Evolutionary conservation across 1,140 invertebrate genomes (phyloP).

Genomic region (Akabosia matsudoensis): DNA sequence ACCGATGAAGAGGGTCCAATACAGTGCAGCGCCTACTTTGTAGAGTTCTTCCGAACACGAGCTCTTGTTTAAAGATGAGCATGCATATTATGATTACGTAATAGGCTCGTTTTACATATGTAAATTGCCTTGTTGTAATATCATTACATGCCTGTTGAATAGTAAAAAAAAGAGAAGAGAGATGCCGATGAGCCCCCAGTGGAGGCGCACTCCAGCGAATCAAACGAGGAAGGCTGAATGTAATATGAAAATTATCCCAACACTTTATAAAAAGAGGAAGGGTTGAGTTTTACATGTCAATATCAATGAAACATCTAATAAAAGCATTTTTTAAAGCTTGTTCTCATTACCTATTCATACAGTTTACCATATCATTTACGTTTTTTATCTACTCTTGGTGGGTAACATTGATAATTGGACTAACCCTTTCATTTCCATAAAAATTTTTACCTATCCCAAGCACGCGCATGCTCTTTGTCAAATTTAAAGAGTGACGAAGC

Average conservation of each 20-base stretch:
- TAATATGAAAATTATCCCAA: constrained; percentile 19
- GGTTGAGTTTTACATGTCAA: constrained; percentile 1
- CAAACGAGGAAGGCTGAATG: constrained; percentile 1
- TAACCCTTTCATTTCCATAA: no score
- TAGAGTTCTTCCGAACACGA: neutral
- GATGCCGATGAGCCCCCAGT: constrained; percentile 5
- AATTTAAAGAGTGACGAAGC: neutral
- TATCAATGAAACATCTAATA: neutral
- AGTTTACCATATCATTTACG: neutral
- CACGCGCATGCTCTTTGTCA: neutral
- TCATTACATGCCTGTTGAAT: constrained; percentile 18
- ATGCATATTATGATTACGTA: constrained; percentile 21
- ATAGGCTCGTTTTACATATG: constrained; percentile 23
- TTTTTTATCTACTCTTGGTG: neutral
- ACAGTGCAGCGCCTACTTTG: neutral
- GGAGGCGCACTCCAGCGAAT: constrained; percentile 9
- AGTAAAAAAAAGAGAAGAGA: no score
- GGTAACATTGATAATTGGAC: no score
- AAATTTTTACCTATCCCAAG: no score
- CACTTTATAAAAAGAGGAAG: constrained; percentile 10
- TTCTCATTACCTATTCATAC: neutral
- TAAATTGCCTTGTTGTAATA: constrained; percentile 17
- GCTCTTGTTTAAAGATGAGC: neutral
- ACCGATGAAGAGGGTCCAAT: neutral
- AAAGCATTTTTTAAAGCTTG: neutral